Base-by-base conservation (phyloP, 1,140 invertebrate genomes). In the Penaeus chinensis region DNA sequence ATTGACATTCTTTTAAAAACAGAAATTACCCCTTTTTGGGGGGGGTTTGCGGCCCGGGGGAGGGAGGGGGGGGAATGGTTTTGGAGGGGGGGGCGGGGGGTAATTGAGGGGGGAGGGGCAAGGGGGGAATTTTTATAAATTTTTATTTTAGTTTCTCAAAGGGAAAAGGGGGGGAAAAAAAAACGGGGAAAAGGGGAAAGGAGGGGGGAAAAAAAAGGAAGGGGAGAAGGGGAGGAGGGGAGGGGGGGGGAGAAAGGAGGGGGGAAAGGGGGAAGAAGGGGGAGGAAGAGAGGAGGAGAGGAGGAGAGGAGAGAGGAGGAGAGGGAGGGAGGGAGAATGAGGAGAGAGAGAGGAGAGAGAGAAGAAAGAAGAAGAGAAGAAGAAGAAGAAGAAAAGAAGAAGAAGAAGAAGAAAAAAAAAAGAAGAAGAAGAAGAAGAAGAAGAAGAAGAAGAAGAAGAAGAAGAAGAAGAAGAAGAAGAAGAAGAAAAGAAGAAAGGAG, bases 151-250 rank as follows among this genome's bases (percentile, higher is more conserved):
- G n/a, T n/a, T n/a, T n/a, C n/a, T n/a, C n/a, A n/a, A n/a, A n/a
- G n/a, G n/a, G n/a, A n/a, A 47, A 77, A 47, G 54, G 74, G 54
- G 74, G 54, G 74, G 54, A 47, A 77, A 47, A 77, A 47, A 77
- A 47, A 77, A 47, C 42, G 74, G 54, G 63, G n/a, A n/a, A 65
- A n/a, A 65, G 63, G n/a, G 63, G n/a, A n/a, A 65, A n/a, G n/a
- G 63, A 65, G n/a, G 63, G 37, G 63, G n/a, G 63, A n/a, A 65
- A n/a, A 65, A 65, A n/a, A 65, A 65, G 63, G n/a, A 65, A n/a
- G n/a, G n/a, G 5, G 37, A 1, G 37, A 24, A 24, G 32, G 37
- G 76, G 37, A 47, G 61, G 77, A 79, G 77, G 61, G 77, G 32
- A 3, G 42, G 16, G 22, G 74, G 20, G n/a, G 2, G 1, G 47